phyloP scores from a whole-genome alignment of 2,113 vertebrate species.

The Lasiurus cinereus region DNA sequence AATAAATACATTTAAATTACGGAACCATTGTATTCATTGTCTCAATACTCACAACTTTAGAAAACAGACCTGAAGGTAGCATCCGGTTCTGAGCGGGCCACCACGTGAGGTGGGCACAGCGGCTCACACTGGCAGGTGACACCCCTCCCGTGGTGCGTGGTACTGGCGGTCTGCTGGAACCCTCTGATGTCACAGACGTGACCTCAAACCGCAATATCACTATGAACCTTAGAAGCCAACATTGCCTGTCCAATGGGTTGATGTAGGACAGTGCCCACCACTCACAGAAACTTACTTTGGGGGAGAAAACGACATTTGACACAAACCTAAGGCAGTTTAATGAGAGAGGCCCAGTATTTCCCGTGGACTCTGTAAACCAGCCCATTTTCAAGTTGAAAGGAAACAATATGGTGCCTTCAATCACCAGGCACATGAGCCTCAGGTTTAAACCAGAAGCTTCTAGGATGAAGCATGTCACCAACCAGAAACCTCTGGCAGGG shows the following conservation, averaged over 20 bases:
- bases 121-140: accelerated
- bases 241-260: background rate
- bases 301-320: background rate
- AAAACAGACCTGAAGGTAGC: accelerated
- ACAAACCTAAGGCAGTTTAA: background rate
- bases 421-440: accelerated
- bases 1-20: constrained; percentile 88
- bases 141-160: no score
- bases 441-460: background rate
- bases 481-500: background rate
- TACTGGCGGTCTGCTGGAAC: background rate
- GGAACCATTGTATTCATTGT: background rate
- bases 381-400: background rate
- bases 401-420: accelerated
- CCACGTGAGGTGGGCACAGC: background rate
- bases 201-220: accelerated
- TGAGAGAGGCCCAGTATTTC: background rate
- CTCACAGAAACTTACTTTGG: background rate
- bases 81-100: background rate
- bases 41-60: constrained; percentile 31
- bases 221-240: accelerated
- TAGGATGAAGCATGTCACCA: background rate
- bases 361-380: background rate
- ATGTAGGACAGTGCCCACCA: accelerated
- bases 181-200: accelerated